Evolutionary conservation across 1,140 invertebrate genomes (phyloP).

Genomic region (Cylas formicarius): DNA sequence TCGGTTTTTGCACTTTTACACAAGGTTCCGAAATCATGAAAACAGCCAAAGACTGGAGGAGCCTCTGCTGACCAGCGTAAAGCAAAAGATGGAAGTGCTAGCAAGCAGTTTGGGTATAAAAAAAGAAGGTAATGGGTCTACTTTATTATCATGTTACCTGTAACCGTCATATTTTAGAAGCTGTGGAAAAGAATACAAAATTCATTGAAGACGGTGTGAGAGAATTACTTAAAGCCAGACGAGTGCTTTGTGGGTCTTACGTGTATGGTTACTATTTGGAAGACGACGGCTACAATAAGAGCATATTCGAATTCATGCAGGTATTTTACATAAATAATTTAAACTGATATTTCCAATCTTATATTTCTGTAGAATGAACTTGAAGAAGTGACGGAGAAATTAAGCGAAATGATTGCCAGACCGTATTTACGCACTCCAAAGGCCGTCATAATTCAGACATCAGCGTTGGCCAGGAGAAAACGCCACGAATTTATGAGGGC

Average conservation of each 20-base stretch:
- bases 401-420: slow-evolving; percentile 59
- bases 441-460: slow-evolving; percentile 55
- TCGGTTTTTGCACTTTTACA: slow-evolving; percentile 62
- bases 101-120: slow-evolving; percentile 42
- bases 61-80: slow-evolving; percentile 52
- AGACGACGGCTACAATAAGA: slow-evolving; percentile 60
- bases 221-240: slow-evolving; percentile 56
- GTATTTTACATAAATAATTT: slow-evolving; percentile 37
- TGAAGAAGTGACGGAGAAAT: slow-evolving; percentile 58
- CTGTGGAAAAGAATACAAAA: slow-evolving; percentile 42
- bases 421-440: slow-evolving; percentile 59
- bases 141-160: neutral
- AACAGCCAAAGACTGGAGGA: slow-evolving; percentile 58
- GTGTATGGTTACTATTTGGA: slow-evolving; percentile 62
- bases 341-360: slow-evolving; percentile 1
- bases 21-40: slow-evolving; percentile 60
- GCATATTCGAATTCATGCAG: slow-evolving; percentile 67
- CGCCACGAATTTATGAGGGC: slow-evolving; percentile 59
- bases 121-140: slow-evolving; percentile 34
- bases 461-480: slow-evolving; percentile 51
- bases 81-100: slow-evolving; percentile 58
- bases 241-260: slow-evolving; percentile 60
- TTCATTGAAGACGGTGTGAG: slow-evolving; percentile 61
- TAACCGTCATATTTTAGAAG: slow-evolving; percentile 28
- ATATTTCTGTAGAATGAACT: slow-evolving; percentile 53